Evolutionary conservation across 1,140 invertebrate species (phyloP), one percentile per base, ranked within the genome.

Genomic region (Drosophila arawakana): DNA sequence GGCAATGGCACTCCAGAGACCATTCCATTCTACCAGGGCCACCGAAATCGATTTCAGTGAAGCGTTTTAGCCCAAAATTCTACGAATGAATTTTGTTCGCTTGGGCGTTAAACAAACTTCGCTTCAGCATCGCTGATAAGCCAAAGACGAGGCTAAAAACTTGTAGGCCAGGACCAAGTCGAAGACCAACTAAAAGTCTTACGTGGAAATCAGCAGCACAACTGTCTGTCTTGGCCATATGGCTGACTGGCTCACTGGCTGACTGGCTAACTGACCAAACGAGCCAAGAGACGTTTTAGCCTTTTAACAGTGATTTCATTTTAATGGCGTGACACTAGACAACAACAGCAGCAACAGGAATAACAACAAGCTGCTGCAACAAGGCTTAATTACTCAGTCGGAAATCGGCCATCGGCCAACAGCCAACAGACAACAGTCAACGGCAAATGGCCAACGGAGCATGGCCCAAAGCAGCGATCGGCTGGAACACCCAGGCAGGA

Each of bases 321-420:
- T 89, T 89, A 89, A 88, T 88, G 84, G 84, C 84, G 84, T 88
- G 84, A 88, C 84, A 88, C 84, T 88, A 88, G 84, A 86, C 83
- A 83, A 82, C 75, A 71, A 70, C 52, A 68, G 7, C 47, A 49
- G 5, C 59, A 62, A 21, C 58, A 65, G 13, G 44, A 75, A 72
- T 61, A 57, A 78, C 71, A 80, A 76, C 78, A 70, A 55, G 30
- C 46, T 68, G 55, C 49, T 41, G 41, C 52, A 76, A 86, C 83
- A 86, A 86, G 83, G 80, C 84, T 89, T 89, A 89, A 89, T 89
- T 89, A 89, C 84, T 89, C 84, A 89, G 78, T 68, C 68, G 84
- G 85, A 89, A 89, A 89, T 89, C 84, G 84, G 61, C 50, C 83
- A 88, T 80, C 81, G 60, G 18, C 49, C 21, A 60, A 37, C 18